Evolutionary conservation across 2,113 vertebrate genomes (phyloP).

Genomic region (Dryoscopus gambensis): DNA sequence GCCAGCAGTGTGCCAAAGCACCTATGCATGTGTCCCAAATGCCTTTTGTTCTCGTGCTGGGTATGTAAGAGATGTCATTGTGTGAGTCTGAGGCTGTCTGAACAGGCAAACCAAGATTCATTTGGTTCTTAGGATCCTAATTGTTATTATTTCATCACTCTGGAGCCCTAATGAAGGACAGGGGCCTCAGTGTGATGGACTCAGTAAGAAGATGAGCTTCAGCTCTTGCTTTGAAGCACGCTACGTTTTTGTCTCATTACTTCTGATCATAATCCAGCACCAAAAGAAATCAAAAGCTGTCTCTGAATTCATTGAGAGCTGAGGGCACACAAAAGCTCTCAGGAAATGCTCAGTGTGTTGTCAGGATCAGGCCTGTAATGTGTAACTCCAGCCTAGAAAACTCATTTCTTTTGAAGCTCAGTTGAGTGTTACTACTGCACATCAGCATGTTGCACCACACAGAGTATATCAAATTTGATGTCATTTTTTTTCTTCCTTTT

Average conservation of each 20-base stretch:
- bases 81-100: neutral
- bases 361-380: constrained; percentile 44
- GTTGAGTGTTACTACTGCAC: constrained; percentile 12
- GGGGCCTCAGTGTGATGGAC: neutral
- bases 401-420: constrained; percentile 52
- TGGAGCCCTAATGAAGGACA: rapidly evolving
- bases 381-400: constrained; percentile 42
- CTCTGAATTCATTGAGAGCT: neutral
- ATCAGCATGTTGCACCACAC: constrained; percentile 32
- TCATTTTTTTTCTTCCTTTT: constrained; percentile 59
- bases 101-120: neutral
- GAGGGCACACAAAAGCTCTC: neutral
- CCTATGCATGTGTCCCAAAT: neutral
- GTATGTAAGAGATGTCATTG: rapidly evolving
- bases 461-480: constrained; percentile 66
- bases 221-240: neutral
- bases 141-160: neutral
- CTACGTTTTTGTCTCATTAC: neutral
- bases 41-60: neutral
- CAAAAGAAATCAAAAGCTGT: constrained; percentile 24
- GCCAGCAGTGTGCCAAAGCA: neutral
- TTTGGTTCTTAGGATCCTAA: neutral
- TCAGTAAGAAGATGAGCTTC: neutral
- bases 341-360: constrained; percentile 2
- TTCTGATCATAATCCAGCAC: constrained; percentile 20